phyloP scores from a whole-genome alignment of 2,797 vertebrate species.

The Hemitrygon akajei region DNA sequence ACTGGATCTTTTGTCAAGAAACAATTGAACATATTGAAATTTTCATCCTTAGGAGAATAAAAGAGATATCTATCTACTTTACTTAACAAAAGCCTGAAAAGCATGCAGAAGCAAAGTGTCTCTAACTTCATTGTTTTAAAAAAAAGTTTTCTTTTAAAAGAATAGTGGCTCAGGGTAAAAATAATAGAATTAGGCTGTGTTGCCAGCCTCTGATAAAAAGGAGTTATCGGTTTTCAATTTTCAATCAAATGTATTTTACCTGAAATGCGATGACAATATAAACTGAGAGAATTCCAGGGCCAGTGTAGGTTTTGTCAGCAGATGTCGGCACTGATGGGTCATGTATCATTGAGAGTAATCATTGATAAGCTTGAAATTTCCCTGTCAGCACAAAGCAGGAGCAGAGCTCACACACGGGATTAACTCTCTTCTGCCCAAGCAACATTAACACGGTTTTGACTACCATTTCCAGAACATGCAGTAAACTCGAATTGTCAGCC shows the following conservation, averaged over 20 bases:
- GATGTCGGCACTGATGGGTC: conserved; percentile 53
- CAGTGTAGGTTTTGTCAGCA: conserved; percentile 60
- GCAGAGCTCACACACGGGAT: background rate
- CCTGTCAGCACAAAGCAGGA: conserved; percentile 18
- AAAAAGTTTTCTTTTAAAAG: conserved; percentile 17
- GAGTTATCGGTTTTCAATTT: conserved; percentile 65
- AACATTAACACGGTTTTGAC: background rate
- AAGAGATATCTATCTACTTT: conserved; percentile 3
- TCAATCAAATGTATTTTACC: conserved; percentile 55
- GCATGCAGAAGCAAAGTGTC: background rate
- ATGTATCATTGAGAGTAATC: conserved; percentile 64
- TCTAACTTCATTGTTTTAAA: background rate
- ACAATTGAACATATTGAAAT: conserved; percentile 30
- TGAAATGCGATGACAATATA: conserved; percentile 60
- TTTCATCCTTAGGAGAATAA: conserved; percentile 9
- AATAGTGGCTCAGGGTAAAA: background rate
- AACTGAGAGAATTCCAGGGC: conserved; percentile 62
- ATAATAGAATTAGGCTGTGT: background rate
- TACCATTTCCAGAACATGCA: background rate
- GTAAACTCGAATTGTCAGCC: background rate
- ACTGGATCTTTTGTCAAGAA: conserved; percentile 24
- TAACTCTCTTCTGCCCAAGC: background rate
- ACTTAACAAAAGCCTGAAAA: conserved; percentile 20
- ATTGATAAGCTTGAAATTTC: conserved; percentile 41
- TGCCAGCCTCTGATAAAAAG: conserved; percentile 46